These are phyloP conservation scores for human (Homo sapiens) DNA, from an alignment of 2,113 vertebrate genomes.

Conservation along the genomic window GRCh38 chr12:95957001-95957500, in stretches of 20 bases:
- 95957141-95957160: background rate
- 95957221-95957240: background rate
- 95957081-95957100: background rate
- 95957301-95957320: background rate
- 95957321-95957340: background rate
- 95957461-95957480: background rate
- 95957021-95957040: background rate
- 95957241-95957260: background rate
- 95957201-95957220: background rate
- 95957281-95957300: background rate
- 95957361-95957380: background rate
- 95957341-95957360: background rate
- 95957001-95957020: background rate
- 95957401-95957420: background rate
- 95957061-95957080: background rate
- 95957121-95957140: background rate
- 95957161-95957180: background rate
- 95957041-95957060: background rate
- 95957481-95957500: background rate
- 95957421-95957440: background rate
- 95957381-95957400: background rate
- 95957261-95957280: background rate
- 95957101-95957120: background rate
- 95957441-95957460: background rate
- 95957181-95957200: background rate